Conservation (phyloP, 2,797 vertebrate species). For the Pipistrellus nathusii region DNA sequence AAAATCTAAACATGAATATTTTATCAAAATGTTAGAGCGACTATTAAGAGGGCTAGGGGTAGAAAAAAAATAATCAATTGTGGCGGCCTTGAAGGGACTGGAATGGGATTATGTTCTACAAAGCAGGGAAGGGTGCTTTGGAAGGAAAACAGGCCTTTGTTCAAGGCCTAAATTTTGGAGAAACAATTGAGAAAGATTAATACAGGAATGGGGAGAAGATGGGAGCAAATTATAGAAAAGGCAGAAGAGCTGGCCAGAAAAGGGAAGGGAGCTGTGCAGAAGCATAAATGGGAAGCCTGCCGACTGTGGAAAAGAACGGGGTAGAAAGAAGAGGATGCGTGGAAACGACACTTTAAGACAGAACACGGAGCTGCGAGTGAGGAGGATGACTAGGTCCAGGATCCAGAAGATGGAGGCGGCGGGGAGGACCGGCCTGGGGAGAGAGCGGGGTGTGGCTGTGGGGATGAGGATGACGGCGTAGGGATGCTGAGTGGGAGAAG, state of each 20-base stretch:
- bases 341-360: not conserved
- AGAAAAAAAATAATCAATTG: not conserved
- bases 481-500: not conserved
- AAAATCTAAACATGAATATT: not conserved
- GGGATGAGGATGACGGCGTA: not conserved
- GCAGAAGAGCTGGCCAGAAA: not conserved
- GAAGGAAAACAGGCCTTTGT: not conserved
- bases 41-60: not conserved
- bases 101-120: not conserved
- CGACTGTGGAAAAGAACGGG: not conserved
- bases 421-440: accelerated
- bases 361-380: not conserved
- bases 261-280: not conserved
- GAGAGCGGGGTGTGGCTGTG: accelerated
- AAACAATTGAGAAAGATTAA: not conserved
- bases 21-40: not conserved
- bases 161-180: not conserved
- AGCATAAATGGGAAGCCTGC: not conserved
- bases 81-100: not conserved
- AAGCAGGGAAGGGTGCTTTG: not conserved
- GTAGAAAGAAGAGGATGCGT: not conserved
- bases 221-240: not conserved
- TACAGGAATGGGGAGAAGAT: not conserved
- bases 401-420: not conserved
- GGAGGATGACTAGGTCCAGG: not conserved